Conservation (phyloP, 2,888 invertebrate genomes). For the Alloscopus bannaensis region DNA sequence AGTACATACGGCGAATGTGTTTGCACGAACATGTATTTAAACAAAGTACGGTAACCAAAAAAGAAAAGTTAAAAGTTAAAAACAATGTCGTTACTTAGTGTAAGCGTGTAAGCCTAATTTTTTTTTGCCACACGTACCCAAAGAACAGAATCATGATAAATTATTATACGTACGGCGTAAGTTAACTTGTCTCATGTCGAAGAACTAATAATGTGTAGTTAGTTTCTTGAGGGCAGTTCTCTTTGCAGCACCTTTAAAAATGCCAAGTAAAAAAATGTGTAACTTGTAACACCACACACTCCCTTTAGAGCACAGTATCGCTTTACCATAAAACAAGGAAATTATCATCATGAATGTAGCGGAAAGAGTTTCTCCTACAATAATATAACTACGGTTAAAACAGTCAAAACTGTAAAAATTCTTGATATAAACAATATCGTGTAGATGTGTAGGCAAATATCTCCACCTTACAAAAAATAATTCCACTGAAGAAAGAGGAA, state of each 20-base stretch:
- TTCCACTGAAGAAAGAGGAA: too few relatives aligned
- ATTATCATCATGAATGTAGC: too few relatives aligned
- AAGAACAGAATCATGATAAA: conserved; percentile 11
- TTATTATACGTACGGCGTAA: conserved; percentile 39
- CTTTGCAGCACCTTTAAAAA: conserved; percentile 33
- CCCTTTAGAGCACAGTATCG: conserved; percentile 18
- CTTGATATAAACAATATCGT: too few relatives aligned
- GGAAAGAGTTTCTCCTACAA: conserved; percentile 19
- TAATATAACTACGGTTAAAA: too few relatives aligned
- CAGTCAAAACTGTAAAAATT: too few relatives aligned
- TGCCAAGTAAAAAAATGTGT: too few relatives aligned
- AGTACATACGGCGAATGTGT: neutral
- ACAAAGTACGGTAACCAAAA: neutral
- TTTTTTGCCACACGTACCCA: too few relatives aligned
- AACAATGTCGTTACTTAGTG: conserved; percentile 12
- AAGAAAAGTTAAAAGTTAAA: neutral
- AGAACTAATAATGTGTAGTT: conserved; percentile 25
- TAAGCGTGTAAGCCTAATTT: conserved; percentile 20
- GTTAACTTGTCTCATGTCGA: conserved; percentile 16
- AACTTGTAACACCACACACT: too few relatives aligned
- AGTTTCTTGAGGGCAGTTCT: conserved; percentile 48
- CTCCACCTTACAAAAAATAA: too few relatives aligned
- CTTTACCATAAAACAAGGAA: too few relatives aligned
- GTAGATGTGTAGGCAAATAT: too few relatives aligned
- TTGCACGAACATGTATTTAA: neutral